Conservation (phyloP, 2,888 invertebrate species). For the Neoscelio sp. region DNA sequence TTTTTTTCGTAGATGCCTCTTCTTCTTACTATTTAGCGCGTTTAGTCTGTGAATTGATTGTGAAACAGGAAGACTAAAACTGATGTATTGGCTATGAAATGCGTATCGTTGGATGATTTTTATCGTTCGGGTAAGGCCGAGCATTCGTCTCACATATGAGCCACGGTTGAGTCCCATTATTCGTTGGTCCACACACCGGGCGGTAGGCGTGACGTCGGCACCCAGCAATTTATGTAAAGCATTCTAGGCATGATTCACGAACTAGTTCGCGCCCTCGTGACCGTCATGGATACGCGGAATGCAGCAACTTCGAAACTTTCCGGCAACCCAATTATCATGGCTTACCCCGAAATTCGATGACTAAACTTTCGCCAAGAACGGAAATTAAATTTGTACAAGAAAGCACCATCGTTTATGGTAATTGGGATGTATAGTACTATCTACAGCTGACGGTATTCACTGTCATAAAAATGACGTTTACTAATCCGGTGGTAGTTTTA, state of each 20-base stretch:
- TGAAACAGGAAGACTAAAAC: too few species aligned
- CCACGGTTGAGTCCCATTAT: conserved; percentile 67
- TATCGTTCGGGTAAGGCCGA: conserved; percentile 26
- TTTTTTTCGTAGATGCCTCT: too few species aligned
- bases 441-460: too few species aligned
- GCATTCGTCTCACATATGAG: conserved; percentile 26
- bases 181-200: conserved; percentile 39
- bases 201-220: conserved; percentile 72
- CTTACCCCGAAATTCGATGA: conserved; percentile 26
- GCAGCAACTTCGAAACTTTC: conserved; percentile 67
- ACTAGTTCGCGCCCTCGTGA: conserved; percentile 82
- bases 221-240: conserved; percentile 81
- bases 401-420: too few species aligned
- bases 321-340: conserved; percentile 36
- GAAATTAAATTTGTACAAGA: too few species aligned
- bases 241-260: conserved; percentile 82
- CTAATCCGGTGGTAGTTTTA: too few species aligned
- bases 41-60: too few species aligned
- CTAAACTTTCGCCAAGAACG: too few species aligned
- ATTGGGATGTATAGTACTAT: too few species aligned
- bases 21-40: too few species aligned
- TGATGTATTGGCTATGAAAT: too few species aligned
- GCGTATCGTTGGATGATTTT: conserved; percentile 28
- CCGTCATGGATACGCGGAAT: conserved; percentile 78
- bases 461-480: too few species aligned